Evolutionary conservation across 2,797 vertebrate genomes (phyloP).

Genomic region (Tragopan temminckii): DNA sequence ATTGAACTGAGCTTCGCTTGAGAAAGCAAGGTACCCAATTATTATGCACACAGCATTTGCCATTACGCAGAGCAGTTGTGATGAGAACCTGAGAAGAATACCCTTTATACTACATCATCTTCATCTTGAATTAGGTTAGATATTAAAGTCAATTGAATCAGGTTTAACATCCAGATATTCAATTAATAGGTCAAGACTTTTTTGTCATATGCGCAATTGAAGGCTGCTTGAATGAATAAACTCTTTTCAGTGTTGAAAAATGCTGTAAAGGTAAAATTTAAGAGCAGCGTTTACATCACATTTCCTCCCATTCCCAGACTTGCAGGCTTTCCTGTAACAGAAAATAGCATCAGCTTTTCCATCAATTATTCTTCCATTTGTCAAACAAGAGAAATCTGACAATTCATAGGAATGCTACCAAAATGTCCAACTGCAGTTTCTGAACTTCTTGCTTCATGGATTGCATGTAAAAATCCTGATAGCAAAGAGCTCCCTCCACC

Average conservation of each 20-base stretch:
- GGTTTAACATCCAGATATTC: not conserved
- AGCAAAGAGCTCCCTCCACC: not conserved
- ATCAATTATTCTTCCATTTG: not conserved
- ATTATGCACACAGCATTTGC: not conserved
- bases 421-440: not conserved
- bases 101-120: not conserved
- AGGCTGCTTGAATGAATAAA: not conserved
- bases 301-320: not conserved
- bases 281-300: not conserved
- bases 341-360: not conserved
- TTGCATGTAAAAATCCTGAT: not conserved
- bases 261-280: not conserved
- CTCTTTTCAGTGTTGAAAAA: not conserved
- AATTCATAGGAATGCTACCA: not conserved
- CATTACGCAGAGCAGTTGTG: not conserved
- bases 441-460: not conserved
- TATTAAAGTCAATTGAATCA: not conserved
- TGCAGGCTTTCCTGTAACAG: not conserved
- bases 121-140: not conserved
- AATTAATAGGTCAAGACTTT: not conserved
- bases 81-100: slow-evolving; percentile 3
- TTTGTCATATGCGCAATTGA: not conserved
- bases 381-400: not conserved
- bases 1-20: not conserved
- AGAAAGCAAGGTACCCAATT: not conserved